Evolutionary conservation across 2,888 invertebrate genomes (phyloP), one percentile per base, ranked within the genome.

Genomic region (Portevinia maculata): DNA sequence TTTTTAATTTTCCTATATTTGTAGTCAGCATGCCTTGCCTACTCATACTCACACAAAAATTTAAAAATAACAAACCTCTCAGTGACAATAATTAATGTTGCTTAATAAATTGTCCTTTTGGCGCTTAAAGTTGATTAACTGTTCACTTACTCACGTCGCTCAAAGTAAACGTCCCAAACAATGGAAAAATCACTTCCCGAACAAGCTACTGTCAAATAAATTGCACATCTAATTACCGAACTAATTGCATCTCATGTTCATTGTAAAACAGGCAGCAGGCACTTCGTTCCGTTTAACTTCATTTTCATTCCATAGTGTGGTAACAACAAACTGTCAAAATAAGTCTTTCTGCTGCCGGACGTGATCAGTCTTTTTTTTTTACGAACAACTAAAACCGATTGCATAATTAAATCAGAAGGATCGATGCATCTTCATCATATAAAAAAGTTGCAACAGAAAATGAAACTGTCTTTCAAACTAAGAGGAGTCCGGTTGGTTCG

Each of bases 341-440:
- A 46, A 9, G 62, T 53, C 37, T 28, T 8, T 37, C 19, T 62
- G 53, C 52, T 53, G 24, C 46, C 24, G 52, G 48, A 7, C 9
- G 53, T 53, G 37, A 48, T 55, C 46, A 37, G 28, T 57, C n/a
- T 39, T 24, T 39, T 59, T 28, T 28, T 34, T 6, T 32, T 24
- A 44, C 19, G n/a, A 21, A 44, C 17, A 48, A 17, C 9, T 11
- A 34, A 11, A 50, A 65, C 55, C 41, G 65, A 74, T 65, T 73
- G 62, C 73, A 64, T 64, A 73, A 73, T 64, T 55, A 62, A 64
- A 46, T 37, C 37, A 53, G 15, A 34, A 32, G 21, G 67, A 32
- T 53, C 19, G 52, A 32, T 11, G 30, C 3, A 32, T 4, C 6
- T 15, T n/a, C 6, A 32, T 37, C 17, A 46, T n/a, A n/a, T n/a